A percentile compares a stretch with the other conserved stretches of the same genome.
These are phyloP conservation scores for Chirona hameri DNA, from an alignment of 2,888 invertebrate genomes.

Conservation along the genomic window DNA sequence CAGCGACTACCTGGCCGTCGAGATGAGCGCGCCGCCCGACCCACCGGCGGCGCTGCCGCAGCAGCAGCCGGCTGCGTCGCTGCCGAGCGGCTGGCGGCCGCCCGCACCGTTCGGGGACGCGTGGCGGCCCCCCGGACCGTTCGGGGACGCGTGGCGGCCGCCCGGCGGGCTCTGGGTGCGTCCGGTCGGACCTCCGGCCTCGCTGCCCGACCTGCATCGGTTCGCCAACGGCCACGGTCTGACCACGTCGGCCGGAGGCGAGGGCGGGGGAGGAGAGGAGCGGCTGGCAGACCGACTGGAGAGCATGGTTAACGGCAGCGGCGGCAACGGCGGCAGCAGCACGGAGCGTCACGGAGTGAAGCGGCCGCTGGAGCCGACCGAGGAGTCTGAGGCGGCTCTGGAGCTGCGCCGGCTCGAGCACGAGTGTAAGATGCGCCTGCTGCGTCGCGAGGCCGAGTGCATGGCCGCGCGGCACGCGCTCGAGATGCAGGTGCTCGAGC, in stretches of 20 bases:
- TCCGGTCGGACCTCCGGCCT: not conserved
- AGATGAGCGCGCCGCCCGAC: not conserved
- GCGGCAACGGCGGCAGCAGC: constrained; percentile 50
- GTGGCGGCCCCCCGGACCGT: not conserved
- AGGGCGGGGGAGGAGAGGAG: not conserved
- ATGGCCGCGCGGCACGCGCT: constrained; percentile 27
- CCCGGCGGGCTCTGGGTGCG: not conserved
- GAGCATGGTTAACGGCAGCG: constrained; percentile 40
- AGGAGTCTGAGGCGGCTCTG: not conserved
- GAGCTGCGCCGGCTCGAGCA: constrained; percentile 26
- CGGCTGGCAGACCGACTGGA: not conserved
- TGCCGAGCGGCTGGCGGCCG: not conserved
- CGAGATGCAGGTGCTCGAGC: constrained; percentile 28
- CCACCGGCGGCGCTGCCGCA: not conserved
- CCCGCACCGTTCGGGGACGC: no score
- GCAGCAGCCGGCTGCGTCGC: not conserved
- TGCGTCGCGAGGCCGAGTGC: not conserved
- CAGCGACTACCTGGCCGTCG: constrained; percentile 6
- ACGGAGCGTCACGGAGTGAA: constrained; percentile 45
- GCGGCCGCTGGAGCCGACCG: not conserved
- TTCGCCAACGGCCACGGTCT: constrained; percentile 4
- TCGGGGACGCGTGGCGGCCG: constrained; percentile 1
- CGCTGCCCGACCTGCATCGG: constrained; percentile 1
- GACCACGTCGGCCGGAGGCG: not conserved
- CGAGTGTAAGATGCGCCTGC: constrained; percentile 23